Conservation (phyloP, 2,113 vertebrate species). For the Rhinolophus ferrumequinum region DNA sequence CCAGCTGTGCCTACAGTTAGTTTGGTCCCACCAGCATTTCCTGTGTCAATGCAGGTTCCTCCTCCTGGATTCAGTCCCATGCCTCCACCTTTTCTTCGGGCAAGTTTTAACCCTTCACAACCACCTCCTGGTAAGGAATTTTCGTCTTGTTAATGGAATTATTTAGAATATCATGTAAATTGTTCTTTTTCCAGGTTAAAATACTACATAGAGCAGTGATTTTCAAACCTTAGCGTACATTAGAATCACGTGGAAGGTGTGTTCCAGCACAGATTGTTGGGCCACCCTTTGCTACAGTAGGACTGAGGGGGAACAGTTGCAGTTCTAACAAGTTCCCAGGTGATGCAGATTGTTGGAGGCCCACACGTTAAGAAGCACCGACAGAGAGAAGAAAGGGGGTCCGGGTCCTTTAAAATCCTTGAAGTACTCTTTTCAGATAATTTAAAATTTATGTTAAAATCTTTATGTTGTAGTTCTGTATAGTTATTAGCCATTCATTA, state of each 20-base stretch:
- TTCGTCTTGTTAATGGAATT: background rate
- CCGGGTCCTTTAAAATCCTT: conserved; percentile 14
- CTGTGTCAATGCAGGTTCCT: conserved; percentile 96
- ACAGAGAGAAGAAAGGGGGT: background rate
- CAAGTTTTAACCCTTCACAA: conserved; percentile 95
- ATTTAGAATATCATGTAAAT: background rate
- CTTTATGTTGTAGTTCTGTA: background rate
- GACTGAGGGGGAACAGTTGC: too few relatives aligned
- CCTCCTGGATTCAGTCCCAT: conserved; percentile 94
- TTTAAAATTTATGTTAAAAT: background rate
- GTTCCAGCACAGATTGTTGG: background rate
- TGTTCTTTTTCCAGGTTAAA: background rate
- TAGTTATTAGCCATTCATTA: background rate
- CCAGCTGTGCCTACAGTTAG: conserved; percentile 94
- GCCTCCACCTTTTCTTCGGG: conserved; percentile 95
- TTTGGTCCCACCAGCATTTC: conserved; percentile 95
- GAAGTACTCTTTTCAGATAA: background rate
- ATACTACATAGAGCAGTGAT: fast-evolving
- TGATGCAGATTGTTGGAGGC: background rate
- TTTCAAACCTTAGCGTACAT: background rate
- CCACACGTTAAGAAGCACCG: background rate
- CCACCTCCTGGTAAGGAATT: conserved; percentile 94
- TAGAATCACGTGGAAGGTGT: background rate
- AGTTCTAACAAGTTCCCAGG: background rate
- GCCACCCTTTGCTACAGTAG: background rate